Conservation (phyloP, 37 sponge, comb jelly and placozoan genomes). For the Cladorhizidae sp. region DNA sequence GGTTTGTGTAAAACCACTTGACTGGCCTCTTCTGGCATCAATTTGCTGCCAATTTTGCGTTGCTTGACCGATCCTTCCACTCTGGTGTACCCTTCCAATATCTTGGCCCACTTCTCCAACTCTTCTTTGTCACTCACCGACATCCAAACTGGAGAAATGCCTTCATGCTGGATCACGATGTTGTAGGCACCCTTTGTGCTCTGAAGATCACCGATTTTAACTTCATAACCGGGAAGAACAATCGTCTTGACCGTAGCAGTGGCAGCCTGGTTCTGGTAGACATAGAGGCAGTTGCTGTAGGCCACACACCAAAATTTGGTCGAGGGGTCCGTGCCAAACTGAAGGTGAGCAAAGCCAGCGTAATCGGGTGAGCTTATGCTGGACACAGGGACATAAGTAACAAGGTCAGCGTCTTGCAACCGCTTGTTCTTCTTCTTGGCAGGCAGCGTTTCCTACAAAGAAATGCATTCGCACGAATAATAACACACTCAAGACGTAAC, state of each 20-base stretch:
- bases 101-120: conserved; percentile 50
- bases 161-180: conserved; percentile 28
- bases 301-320: conserved; percentile 63
- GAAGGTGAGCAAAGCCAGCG: conserved; percentile 48
- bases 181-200: conserved; percentile 16
- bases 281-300: conserved; percentile 46
- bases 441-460: conserved; percentile 9
- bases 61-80: conserved; percentile 6
- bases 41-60: not conserved
- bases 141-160: conserved; percentile 22
- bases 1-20: not conserved
- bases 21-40: not conserved
- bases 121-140: conserved; percentile 34
- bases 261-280: conserved; percentile 53
- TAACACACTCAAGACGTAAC: too few relatives aligned
- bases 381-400: conserved; percentile 44
- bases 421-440: conserved; percentile 8
- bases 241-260: conserved; percentile 34
- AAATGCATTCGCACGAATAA: too few relatives aligned
- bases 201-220: not conserved
- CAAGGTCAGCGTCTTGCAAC: conserved; percentile 26
- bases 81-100: conserved; percentile 38
- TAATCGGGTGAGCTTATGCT: conserved; percentile 12
- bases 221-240: conserved; percentile 48
- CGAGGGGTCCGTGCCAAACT: conserved; percentile 44